phyloP scores from a whole-genome alignment of 2,797 vertebrate genomes.

The Amblyopsis hoosieri region DNA sequence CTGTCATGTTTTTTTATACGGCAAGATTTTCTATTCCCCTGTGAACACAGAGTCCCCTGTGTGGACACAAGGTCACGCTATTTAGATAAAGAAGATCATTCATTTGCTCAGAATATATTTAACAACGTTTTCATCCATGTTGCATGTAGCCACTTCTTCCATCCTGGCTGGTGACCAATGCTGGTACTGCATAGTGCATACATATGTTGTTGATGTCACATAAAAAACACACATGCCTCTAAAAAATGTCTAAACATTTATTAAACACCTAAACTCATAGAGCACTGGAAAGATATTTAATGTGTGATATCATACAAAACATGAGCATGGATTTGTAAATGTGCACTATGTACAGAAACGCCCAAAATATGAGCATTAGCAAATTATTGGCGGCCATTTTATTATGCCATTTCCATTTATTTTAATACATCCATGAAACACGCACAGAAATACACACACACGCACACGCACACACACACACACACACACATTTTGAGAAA shows the following conservation, averaged over 20 bases:
- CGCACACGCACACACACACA: constrained; percentile 4
- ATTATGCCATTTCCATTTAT: background rate
- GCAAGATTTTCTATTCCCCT: constrained; percentile 10
- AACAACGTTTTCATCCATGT: background rate
- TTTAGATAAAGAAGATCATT: background rate
- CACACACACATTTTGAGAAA: constrained; percentile 19
- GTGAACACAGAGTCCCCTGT: constrained; percentile 22
- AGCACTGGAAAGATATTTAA: no score
- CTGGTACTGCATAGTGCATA: no score
- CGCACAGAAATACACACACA: constrained; percentile 5
- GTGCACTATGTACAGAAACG: no score
- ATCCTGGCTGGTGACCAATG: no score
- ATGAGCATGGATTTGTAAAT: no score
- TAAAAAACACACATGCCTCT: no score
- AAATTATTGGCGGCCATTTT: background rate
- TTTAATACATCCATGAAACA: constrained; percentile 5
- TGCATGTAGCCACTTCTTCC: no score
- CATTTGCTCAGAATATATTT: constrained; percentile 1
- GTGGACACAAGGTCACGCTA: constrained; percentile 40
- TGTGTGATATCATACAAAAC: no score
- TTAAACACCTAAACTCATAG: no score
- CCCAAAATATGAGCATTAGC: no score
- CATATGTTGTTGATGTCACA: no score
- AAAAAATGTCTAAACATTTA: no score
- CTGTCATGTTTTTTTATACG: constrained; percentile 16